Percentiles rank a stretch among this genome's conserved stretches.
Evolutionary conservation across 2,888 invertebrate species (phyloP).

Genomic region (Ptychoptera contaminata): DNA sequence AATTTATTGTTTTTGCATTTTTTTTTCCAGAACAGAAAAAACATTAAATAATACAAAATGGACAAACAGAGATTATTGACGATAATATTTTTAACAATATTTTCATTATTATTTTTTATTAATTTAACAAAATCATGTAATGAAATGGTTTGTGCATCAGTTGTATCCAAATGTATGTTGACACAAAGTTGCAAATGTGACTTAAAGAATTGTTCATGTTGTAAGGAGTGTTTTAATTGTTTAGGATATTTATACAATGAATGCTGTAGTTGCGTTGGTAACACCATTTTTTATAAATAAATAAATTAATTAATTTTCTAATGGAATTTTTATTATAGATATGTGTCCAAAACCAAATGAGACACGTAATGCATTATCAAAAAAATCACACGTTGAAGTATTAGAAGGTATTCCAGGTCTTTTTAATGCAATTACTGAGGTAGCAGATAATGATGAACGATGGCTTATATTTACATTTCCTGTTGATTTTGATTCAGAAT

Average conservation of each 20-base stretch:
- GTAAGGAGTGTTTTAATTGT: conserved; percentile 84
- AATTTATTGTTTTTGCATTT: too few species aligned
- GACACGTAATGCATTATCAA: conserved; percentile 53
- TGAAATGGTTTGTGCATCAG: conserved; percentile 87
- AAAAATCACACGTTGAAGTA: conserved; percentile 76
- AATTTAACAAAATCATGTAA: conserved; percentile 43
- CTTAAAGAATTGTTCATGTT: conserved; percentile 82
- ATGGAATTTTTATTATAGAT: conserved; percentile 38
- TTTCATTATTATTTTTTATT: background rate
- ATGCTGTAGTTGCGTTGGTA: conserved; percentile 96
- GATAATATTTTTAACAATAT: background rate
- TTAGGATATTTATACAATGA: conserved; percentile 77
- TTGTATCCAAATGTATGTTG: conserved; percentile 91
- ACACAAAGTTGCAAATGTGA: conserved; percentile 95
- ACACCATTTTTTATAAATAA: background rate
- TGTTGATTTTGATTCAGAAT: conserved; percentile 52
- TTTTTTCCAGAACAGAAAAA: too few species aligned
- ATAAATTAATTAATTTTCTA: background rate
- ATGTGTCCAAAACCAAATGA: conserved; percentile 78
- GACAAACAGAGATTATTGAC: background rate
- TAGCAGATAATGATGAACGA: conserved; percentile 53
- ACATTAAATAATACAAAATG: too few species aligned
- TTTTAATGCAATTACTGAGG: conserved; percentile 66
- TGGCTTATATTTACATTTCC: conserved; percentile 79
- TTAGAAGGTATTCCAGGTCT: conserved; percentile 68